Percentiles rank a stretch among this genome's conserved stretches.
These are phyloP conservation scores for Fringilla coelebs DNA, from an alignment of 2,797 vertebrate genomes.

Conservation along the genomic window DNA sequence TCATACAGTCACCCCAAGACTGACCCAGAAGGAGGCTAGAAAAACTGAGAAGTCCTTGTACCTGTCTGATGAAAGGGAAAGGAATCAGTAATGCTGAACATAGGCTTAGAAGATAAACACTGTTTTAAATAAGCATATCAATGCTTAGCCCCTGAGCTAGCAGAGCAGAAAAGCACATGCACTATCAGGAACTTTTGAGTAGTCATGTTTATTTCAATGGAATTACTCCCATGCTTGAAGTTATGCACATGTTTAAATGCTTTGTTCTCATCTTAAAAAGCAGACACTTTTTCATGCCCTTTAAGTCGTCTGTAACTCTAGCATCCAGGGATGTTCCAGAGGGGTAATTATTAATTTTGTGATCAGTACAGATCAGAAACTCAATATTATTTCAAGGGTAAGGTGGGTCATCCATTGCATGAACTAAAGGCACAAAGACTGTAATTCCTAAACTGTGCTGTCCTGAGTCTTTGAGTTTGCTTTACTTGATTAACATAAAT, in stretches of 20 bases:
- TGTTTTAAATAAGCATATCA: constrained; percentile 36
- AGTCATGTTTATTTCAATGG: constrained; percentile 26
- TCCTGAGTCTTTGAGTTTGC: not conserved
- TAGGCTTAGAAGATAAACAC: constrained; percentile 50
- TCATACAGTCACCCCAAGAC: not conserved
- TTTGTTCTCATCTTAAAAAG: not conserved
- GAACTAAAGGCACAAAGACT: not conserved
- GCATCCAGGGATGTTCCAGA: not conserved
- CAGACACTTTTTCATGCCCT: not conserved
- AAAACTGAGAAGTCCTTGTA: constrained; percentile 9
- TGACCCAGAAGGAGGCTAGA: constrained; percentile 11
- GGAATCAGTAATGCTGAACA: constrained; percentile 35
- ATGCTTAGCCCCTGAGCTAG: constrained; percentile 51
- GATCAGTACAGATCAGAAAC: not conserved
- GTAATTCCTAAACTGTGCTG: not conserved
- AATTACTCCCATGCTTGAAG: not conserved
- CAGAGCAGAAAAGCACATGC: not conserved
- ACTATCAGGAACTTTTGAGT: constrained; percentile 19
- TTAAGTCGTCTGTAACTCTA: not conserved
- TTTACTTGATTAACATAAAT: not conserved
- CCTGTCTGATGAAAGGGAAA: constrained; percentile 37
- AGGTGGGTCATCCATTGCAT: not conserved
- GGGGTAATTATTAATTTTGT: not conserved
- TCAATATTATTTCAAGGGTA: not conserved
- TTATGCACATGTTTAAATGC: not conserved